Percentiles rank a stretch among this genome's conserved stretches.
Conservation (phyloP, 2,888 invertebrate genomes). For the Nineta flava region DNA sequence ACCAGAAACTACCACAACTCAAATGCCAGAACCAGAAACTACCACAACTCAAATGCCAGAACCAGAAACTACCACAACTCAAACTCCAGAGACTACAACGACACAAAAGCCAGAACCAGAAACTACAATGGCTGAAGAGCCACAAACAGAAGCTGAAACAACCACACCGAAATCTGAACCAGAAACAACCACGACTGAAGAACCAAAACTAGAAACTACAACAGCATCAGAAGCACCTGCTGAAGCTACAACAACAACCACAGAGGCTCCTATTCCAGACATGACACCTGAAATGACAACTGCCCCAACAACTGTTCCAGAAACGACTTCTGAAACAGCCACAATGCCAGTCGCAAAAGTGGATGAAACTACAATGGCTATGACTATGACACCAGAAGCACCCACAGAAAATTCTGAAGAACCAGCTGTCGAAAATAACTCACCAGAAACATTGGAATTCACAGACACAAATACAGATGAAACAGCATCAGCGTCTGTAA, state of each 20-base stretch:
- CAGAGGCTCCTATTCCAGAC: slow-evolving; percentile 5
- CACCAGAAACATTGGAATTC: slow-evolving; percentile 2
- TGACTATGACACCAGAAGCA: neutral
- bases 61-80: neutral
- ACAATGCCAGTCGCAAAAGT: slow-evolving; percentile 9
- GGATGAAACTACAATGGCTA: neutral
- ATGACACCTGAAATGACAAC: slow-evolving; percentile 2
- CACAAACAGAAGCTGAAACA: slow-evolving; percentile 2
- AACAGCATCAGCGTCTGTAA: slow-evolving; percentile 1
- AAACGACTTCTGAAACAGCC: slow-evolving; percentile 1
- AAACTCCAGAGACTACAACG: too few relatives aligned
- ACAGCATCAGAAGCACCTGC: slow-evolving; percentile 5
- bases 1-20: too few relatives aligned
- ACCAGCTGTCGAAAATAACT: neutral
- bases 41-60: too few relatives aligned
- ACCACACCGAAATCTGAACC: neutral
- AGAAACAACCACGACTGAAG: neutral
- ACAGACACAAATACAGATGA: neutral
- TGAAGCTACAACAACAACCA: slow-evolving; percentile 10
- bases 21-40: neutral
- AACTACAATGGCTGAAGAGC: neutral
- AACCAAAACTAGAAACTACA: slow-evolving; percentile 5
- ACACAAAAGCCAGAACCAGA: neutral
- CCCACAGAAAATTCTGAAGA: neutral
- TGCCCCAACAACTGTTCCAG: slow-evolving; percentile 5